Evolutionary conservation across 2,888 invertebrate genomes (phyloP).

Genomic region (Temnothorax unifasciatus): DNA sequence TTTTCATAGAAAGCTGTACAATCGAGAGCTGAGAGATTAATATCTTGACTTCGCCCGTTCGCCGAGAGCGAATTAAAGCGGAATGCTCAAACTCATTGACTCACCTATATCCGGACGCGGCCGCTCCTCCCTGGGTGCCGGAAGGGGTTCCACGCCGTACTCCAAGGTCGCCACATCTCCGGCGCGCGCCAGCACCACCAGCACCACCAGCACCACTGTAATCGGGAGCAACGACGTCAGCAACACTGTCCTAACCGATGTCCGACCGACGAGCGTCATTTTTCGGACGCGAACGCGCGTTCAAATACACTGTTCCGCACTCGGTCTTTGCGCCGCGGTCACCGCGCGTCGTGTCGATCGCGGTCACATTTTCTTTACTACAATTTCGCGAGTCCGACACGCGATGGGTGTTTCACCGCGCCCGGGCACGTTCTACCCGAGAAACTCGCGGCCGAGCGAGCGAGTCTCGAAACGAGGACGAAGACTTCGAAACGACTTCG

Average conservation of each 20-base stretch:
- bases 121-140: slow-evolving; percentile 68
- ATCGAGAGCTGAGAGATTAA: neutral
- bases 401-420: neutral
- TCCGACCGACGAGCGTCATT: slow-evolving; percentile 65
- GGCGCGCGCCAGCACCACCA: slow-evolving; percentile 73
- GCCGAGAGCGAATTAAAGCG: neutral
- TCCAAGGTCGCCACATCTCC: slow-evolving; percentile 75
- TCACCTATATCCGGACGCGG: slow-evolving; percentile 78
- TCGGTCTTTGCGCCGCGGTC: slow-evolving; percentile 60
- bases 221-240: slow-evolving; percentile 74
- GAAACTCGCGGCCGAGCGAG: slow-evolving; percentile 33
- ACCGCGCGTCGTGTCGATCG: slow-evolving; percentile 35
- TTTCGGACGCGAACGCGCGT: slow-evolving; percentile 39
- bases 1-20: neutral
- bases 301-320: slow-evolving; percentile 38
- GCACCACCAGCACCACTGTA: slow-evolving; percentile 68
- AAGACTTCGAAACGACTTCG: slow-evolving; percentile 14
- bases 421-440: slow-evolving; percentile 42
- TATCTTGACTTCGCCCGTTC: neutral
- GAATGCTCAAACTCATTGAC: slow-evolving; percentile 23
- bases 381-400: neutral
- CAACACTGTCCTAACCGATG: slow-evolving; percentile 71
- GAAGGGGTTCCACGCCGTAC: slow-evolving; percentile 69
- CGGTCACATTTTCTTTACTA: slow-evolving; percentile 70
- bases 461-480: neutral